Evolutionary conservation across 2,113 vertebrate genomes (phyloP).

Genomic region (Sakesphorus luctuosus): DNA sequence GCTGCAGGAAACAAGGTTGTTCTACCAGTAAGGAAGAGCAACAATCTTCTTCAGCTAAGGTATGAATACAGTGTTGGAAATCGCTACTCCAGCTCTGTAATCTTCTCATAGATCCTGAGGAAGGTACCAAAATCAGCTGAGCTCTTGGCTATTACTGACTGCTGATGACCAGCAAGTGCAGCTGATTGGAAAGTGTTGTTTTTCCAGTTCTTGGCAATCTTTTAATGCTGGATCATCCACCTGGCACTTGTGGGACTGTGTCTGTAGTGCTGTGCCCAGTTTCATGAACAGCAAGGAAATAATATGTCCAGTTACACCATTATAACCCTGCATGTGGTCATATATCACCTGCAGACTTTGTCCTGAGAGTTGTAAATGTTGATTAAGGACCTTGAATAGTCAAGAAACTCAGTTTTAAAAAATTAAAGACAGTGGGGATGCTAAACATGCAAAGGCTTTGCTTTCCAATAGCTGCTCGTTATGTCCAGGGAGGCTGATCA

Average conservation of each 20-base stretch:
- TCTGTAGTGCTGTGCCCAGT: not conserved
- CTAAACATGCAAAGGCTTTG: not conserved
- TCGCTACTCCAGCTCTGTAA: not conserved
- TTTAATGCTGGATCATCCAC: not conserved
- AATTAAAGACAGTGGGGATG: not conserved
- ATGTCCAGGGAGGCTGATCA: not conserved
- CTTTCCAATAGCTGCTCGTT: not conserved
- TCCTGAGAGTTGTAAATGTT: not conserved
- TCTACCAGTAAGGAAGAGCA: not conserved
- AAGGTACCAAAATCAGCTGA: not conserved
- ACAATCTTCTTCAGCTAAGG: not conserved
- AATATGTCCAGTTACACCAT: not conserved
- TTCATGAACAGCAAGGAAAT: not conserved
- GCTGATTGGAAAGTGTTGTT: not conserved
- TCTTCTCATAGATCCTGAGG: not conserved
- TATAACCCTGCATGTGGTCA: not conserved
- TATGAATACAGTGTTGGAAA: not conserved
- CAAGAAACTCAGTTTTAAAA: not conserved
- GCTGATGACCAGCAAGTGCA: not conserved
- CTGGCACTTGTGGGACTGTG: not conserved
- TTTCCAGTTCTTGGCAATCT: not conserved
- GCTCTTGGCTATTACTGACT: not conserved
- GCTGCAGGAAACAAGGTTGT: not conserved
- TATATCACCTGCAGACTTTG: not conserved
- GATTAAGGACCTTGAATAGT: not conserved